Base-by-base conservation (phyloP, 1,140 invertebrate genomes). In the Halesus radiatus region DNA sequence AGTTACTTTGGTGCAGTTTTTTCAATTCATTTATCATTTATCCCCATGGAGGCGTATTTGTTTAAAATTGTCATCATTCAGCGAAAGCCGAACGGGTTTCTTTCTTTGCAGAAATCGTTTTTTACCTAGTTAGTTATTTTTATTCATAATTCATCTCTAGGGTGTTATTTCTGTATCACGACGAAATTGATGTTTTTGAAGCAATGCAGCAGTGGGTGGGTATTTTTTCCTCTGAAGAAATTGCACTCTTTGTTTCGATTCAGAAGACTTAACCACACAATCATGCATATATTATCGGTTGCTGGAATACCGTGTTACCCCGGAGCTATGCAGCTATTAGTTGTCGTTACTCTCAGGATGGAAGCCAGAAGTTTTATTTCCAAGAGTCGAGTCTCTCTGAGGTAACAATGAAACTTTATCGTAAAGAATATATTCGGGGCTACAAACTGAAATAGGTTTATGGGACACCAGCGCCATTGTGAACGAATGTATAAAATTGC, bases 371-470 rank as follows among this genome's bases (percentile, higher is more conserved):
- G n/a, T 70, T 70, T 70, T 70, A 70, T 70, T 70, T 70, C 66
- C 66, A 13, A 2, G n/a, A 70, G 66, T 70, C 66, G 22, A 15
- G 0, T 5, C 32, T 50, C 66, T 7, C 66, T 20, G 32, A 37
- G 32, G 66, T 70, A 70, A 70, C 37, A 70, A 70, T 70, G 66
- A 52, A 70, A 70, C 66, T 70, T 70, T 70, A 70, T 70, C 37
- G 66, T 50, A 70, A 50, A 70, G 29, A 70, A 70, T 70, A 45
- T 70, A 70, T 70, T 70, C n/a, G 37, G 5, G n/a, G 37, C 66
- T 70, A 20, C 66, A 70, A 70, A 70, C 66, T 52, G 37, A 7
- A 50, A 70, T 13, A 18, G 37, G 37, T 50, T 70, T 50, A 29
- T 26, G 62, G 26, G 62, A 29, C 20, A 16, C 62, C 37, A 20